A percentile compares a stretch with the other conserved stretches of the same genome.
Evolutionary conservation across 2,113 vertebrate genomes (phyloP).

Genomic region (Ctenodactylus gundi): DNA sequence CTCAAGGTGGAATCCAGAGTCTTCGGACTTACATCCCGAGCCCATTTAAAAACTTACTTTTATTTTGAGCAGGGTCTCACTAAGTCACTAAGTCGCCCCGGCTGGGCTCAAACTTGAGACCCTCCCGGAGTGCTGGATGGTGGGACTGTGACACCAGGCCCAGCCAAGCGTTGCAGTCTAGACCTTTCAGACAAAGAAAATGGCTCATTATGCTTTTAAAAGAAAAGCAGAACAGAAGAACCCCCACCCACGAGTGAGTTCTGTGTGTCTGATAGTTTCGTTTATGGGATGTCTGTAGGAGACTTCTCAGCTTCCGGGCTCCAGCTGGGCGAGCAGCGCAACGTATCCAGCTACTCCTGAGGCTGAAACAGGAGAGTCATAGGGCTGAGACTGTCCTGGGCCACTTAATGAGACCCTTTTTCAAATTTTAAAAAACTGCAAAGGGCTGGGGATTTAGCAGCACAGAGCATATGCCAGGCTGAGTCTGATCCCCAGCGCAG

Average conservation of each 20-base stretch:
- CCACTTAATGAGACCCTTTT: not conserved
- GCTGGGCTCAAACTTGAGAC: too few species aligned
- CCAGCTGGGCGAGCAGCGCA: not conserved
- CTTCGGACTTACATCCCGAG: too few species aligned
- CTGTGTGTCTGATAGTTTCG: not conserved
- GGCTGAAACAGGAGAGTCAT: not conserved
- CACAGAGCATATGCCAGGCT: too few species aligned
- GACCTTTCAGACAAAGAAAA: conserved; percentile 3
- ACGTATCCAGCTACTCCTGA: not conserved
- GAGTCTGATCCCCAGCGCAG: too few species aligned
- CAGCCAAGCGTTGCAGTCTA: too few species aligned
- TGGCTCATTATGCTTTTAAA: not conserved
- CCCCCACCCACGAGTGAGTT: not conserved
- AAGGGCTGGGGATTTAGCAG: not conserved
- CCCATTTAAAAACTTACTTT: too few species aligned
- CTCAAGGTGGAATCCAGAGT: too few species aligned
- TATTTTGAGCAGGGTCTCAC: too few species aligned
- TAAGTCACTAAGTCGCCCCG: too few species aligned
- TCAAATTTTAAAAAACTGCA: not conserved
- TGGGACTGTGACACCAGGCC: too few species aligned
- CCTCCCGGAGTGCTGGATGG: too few species aligned
- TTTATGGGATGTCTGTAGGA: not conserved
- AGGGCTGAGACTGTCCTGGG: not conserved
- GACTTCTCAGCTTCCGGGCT: too few species aligned
- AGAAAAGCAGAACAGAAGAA: not conserved